phyloP scores from a whole-genome alignment of 2,113 vertebrate genomes.

The Alligator mississippiensis region DNA sequence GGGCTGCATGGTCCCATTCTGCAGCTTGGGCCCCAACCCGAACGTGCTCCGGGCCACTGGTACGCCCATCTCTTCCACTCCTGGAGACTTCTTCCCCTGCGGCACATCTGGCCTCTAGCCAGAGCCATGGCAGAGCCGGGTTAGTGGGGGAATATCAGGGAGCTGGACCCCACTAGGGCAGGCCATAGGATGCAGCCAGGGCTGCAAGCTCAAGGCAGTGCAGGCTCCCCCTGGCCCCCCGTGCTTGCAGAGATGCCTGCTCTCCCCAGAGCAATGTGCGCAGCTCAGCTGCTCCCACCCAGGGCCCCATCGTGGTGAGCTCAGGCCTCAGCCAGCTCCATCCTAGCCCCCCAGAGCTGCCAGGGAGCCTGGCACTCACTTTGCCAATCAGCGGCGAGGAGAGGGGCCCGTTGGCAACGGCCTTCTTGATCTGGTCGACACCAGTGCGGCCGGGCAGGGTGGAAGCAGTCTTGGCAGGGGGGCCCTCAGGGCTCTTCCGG shows the following conservation, averaged over 20 bases:
- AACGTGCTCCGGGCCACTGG: slow-evolving; percentile 56
- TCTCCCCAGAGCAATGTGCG: rapidly evolving
- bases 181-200: not conserved
- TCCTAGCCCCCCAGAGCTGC: not conserved
- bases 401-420: slow-evolving; percentile 70
- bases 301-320: not conserved
- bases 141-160: not conserved
- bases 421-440: slow-evolving; percentile 77
- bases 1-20: not conserved
- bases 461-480: slow-evolving; percentile 68
- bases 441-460: slow-evolving; percentile 62
- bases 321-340: not conserved
- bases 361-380: slow-evolving; percentile 68
- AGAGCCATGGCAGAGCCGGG: not conserved
- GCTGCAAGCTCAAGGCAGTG: not conserved
- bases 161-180: not conserved
- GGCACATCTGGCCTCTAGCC: slow-evolving; percentile 52
- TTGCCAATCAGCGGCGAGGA: slow-evolving; percentile 76
- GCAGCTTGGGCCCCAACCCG: slow-evolving; percentile 5
- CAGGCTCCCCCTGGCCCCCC: not conserved
- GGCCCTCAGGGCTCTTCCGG: slow-evolving; percentile 81
- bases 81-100: slow-evolving; percentile 77
- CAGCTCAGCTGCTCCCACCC: rapidly evolving
- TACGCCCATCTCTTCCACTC: slow-evolving; percentile 82
- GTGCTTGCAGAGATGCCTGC: too few species aligned